A percentile compares a stretch with the other conserved stretches of the same genome.
Conservation (phyloP, 2,113 vertebrate species). For the Gnathonemus longibarbis region DNA sequence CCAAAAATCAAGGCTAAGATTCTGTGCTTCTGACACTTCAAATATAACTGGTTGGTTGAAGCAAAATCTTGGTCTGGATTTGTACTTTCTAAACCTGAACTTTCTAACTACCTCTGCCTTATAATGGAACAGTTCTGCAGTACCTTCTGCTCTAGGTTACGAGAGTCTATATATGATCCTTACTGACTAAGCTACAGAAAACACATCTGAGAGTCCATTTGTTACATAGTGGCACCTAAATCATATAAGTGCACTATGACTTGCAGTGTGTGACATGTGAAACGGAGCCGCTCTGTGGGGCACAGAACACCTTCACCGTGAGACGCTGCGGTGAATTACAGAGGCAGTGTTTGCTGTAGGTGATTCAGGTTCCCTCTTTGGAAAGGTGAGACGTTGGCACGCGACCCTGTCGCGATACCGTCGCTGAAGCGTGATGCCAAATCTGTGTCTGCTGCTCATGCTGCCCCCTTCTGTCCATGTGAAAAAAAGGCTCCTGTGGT, state of each 20-base stretch:
- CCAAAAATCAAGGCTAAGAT: neutral
- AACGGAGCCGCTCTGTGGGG: neutral
- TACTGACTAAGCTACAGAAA: neutral
- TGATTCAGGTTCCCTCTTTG: neutral
- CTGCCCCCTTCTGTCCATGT: neutral
- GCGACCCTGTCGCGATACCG: neutral
- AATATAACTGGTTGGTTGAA: neutral
- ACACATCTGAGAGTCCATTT: neutral
- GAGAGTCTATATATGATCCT: neutral
- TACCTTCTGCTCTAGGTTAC: neutral
- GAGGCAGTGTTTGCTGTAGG: neutral
- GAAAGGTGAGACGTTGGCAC: neutral
- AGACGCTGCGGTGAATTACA: neutral
- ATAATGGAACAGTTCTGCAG: neutral
- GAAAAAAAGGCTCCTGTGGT: constrained; percentile 45
- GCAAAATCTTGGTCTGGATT: neutral
- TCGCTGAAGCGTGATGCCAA: neutral
- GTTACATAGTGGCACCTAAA: neutral
- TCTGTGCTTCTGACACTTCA: neutral
- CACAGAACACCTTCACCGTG: neutral
- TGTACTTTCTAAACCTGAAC: neutral
- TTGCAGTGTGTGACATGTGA: neutral
- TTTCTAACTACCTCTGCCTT: neutral
- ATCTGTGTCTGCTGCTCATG: neutral
- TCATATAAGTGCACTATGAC: neutral